A percentile compares a stretch with the other conserved stretches of the same genome.
phyloP scores from a whole-genome alignment of 2,113 vertebrate species.

The Solea solea region DNA sequence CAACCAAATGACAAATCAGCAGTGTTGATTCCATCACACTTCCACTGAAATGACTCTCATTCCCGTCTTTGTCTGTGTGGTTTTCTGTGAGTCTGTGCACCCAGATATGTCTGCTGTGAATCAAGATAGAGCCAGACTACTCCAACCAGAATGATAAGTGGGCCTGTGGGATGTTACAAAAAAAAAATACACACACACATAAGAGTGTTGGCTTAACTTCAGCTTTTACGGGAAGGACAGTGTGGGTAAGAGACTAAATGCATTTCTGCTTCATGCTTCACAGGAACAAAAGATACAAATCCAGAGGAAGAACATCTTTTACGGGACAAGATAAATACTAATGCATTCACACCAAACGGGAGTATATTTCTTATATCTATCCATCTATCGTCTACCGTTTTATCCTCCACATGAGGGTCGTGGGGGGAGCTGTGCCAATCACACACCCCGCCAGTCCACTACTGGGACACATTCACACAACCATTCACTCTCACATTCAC shows the following conservation, averaged over 20 bases:
- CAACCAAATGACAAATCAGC: conserved; percentile 68
- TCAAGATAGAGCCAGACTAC: conserved; percentile 28
- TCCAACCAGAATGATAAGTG: conserved; percentile 43
- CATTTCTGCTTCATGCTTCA: background rate
- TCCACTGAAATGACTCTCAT: conserved; percentile 53
- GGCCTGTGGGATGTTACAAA: conserved; percentile 1
- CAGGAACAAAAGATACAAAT: too few species aligned
- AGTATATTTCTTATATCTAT: too few species aligned
- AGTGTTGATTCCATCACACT: conserved; percentile 63
- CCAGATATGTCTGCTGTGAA: conserved; percentile 31
- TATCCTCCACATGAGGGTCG: too few species aligned
- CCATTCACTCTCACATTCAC: too few species aligned
- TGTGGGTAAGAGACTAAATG: conserved; percentile 5
- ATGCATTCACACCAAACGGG: too few species aligned
- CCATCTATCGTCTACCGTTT: too few species aligned
- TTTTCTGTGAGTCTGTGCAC: conserved; percentile 17
- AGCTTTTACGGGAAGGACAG: conserved; percentile 21
- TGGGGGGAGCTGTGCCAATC: too few species aligned
- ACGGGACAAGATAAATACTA: too few species aligned
- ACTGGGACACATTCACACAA: too few species aligned
- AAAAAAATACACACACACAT: background rate
- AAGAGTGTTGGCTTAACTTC: conserved; percentile 34
- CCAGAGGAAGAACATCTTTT: too few species aligned
- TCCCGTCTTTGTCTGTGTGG: conserved; percentile 5
- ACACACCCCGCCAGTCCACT: too few species aligned